phyloP scores from a whole-genome alignment of 1,140 invertebrate species.

The Lordiphosa stackelbergi region DNA sequence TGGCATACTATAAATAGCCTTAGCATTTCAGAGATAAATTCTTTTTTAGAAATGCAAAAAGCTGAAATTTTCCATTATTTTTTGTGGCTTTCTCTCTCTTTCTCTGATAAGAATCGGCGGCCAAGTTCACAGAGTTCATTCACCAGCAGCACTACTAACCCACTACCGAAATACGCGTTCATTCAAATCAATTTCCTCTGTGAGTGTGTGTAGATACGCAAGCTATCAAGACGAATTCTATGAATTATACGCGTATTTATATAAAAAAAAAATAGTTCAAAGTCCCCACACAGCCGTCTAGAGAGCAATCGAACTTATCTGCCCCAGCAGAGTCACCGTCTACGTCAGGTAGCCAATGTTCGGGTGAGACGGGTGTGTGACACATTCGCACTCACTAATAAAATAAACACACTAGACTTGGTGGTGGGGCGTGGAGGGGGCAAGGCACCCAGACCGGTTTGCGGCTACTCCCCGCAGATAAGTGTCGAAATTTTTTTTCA shows the following conservation, averaged over 20 bases:
- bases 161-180: slow-evolving; percentile 17
- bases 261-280: slow-evolving; percentile 34
- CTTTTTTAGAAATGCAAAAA: slow-evolving; percentile 18
- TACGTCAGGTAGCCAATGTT: slow-evolving; percentile 49
- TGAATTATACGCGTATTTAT: slow-evolving; percentile 21
- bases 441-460: slow-evolving; percentile 43
- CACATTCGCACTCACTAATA: slow-evolving; percentile 43
- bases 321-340: slow-evolving; percentile 15
- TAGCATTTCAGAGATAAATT: slow-evolving; percentile 25
- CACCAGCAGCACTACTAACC: slow-evolving; percentile 1
- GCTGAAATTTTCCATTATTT: slow-evolving; percentile 32
- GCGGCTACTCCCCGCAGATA: slow-evolving; percentile 25
- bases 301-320: slow-evolving; percentile 57
- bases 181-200: slow-evolving; percentile 22
- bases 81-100: slow-evolving; percentile 5
- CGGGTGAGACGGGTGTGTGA: slow-evolving; percentile 47
- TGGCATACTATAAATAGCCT: slow-evolving; percentile 31
- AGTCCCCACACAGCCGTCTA: slow-evolving; percentile 49
- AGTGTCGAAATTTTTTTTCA: slow-evolving; percentile 33
- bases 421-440: not conserved
- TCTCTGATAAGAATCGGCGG: slow-evolving; percentile 28
- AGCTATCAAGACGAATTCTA: slow-evolving; percentile 39
- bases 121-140: slow-evolving; percentile 46
- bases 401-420: slow-evolving; percentile 21
- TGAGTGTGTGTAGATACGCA: not conserved